A percentile compares a stretch with the other conserved stretches of the same genome.
Conservation (phyloP, 2,113 vertebrate species). For the Gopherus evgoodei region DNA sequence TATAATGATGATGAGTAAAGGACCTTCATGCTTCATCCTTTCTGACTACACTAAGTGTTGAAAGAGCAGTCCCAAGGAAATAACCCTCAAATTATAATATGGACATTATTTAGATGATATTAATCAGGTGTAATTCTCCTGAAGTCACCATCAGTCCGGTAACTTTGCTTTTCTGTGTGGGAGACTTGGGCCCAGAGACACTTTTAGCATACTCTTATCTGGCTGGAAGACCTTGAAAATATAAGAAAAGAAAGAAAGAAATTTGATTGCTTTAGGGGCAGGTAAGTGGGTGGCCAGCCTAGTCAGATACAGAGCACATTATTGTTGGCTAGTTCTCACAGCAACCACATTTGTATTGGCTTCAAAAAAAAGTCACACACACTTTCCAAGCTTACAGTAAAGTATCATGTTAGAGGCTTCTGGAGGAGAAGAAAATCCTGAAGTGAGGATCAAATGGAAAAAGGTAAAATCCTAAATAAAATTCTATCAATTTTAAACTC, state of each 20-base stretch:
- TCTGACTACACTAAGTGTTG: neutral
- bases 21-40: neutral
- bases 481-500: neutral
- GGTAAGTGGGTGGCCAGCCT: neutral
- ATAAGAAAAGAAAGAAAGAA: neutral
- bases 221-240: neutral
- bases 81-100: neutral
- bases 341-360: accelerated
- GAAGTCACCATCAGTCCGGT: neutral
- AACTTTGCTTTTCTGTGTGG: neutral
- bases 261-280: neutral
- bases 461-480: accelerated
- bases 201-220: neutral
- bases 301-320: neutral
- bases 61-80: neutral
- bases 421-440: neutral
- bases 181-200: neutral
- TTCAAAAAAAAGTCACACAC: neutral
- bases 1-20: neutral
- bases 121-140: neutral
- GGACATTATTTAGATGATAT: neutral
- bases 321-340: neutral
- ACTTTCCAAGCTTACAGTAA: neutral
- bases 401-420: neutral
- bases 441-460: neutral